Evolutionary conservation across 2,888 invertebrate genomes (phyloP).

Genomic region (Unio pictorum): DNA sequence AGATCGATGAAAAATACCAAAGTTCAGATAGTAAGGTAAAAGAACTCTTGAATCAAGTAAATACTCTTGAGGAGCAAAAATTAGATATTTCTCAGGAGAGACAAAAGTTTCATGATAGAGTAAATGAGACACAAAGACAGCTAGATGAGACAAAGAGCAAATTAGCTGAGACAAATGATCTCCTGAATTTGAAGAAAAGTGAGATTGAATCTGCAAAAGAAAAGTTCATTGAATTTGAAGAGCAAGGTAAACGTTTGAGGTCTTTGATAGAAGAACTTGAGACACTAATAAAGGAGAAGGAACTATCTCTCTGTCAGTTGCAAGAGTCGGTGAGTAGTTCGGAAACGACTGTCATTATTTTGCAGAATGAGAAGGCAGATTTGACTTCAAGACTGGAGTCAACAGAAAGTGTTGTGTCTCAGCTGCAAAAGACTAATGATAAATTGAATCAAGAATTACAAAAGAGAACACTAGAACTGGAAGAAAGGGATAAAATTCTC

Average conservation of each 20-base stretch:
- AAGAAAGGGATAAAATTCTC: slow-evolving; percentile 43
- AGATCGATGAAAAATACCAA: slow-evolving; percentile 31
- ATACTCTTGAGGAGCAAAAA: slow-evolving; percentile 23
- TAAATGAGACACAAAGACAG: slow-evolving; percentile 20
- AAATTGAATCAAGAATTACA: slow-evolving; percentile 20
- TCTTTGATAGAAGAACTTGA: slow-evolving; percentile 4
- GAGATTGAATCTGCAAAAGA: slow-evolving; percentile 25
- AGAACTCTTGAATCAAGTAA: slow-evolving; percentile 24
- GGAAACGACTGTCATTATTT: background rate
- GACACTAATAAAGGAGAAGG: slow-evolving; percentile 12
- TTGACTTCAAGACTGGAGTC: too few relatives aligned
- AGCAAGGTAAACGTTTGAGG: slow-evolving; percentile 11
- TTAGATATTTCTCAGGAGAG: slow-evolving; percentile 29
- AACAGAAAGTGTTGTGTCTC: too few relatives aligned
- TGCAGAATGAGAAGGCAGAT: slow-evolving; percentile 1
- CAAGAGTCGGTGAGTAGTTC: slow-evolving; percentile 12
- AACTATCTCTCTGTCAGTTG: slow-evolving; percentile 11
- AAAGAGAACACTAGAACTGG: slow-evolving; percentile 15
- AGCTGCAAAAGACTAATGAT: slow-evolving; percentile 14
- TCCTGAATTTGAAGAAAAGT: slow-evolving; percentile 35
- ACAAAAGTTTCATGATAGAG: slow-evolving; percentile 21
- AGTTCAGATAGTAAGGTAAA: slow-evolving; percentile 32
- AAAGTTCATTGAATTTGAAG: slow-evolving; percentile 7
- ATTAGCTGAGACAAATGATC: slow-evolving; percentile 44
- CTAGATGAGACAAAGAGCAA: slow-evolving; percentile 18